Evolutionary conservation across 2,888 invertebrate species (phyloP), one percentile per base, ranked within the genome.

Genomic region (Portevinia maculata): DNA sequence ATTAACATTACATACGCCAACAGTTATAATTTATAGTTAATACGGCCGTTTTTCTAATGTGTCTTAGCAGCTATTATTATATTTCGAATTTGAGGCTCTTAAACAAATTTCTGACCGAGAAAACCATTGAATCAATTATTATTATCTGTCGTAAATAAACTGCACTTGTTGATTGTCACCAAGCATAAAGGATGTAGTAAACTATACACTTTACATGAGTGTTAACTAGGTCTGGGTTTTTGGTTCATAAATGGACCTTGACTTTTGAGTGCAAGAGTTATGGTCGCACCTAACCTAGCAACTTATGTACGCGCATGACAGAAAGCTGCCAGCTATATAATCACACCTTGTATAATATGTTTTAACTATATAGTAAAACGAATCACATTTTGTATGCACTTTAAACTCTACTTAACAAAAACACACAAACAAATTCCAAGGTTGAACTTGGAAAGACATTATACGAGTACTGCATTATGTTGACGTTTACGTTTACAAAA

Each of bases 241-340:
- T n/a, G n/a, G n/a, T 64, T 71, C 65, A 65, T 57, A 11, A 73
- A 67, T 73, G 59, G 79, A 73, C 79, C 79, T 79, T 75, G 75
- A 75, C 69, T 64, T 60, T 13, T 7, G n/a, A 53, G 30, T 50
- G 32, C 24, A 62, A 69, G 44, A 37, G 13, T 13, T 37, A n/a
- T 21, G 46, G 19, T 44, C 46, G 21, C 37, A 59, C 55, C 50
- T 64, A 65, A 55, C 62, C 41, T 46, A 57, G 34, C 50, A 59
- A 28, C 60, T 48, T 37, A 28, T 19, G 64, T 37, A 28, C 28
- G 64, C 34, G 57, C 32, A 44, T 64, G 52, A 44, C 69, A 75
- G 52, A 75, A 62, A 70, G 55, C 79, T 69, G 74, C 67, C 60
- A 73, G 39, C 53, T 32, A 15, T 32, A n/a, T 13, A 30, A 60